These are phyloP conservation scores for Hephaestus fuliginosus DNA, from an alignment of 2,797 vertebrate species.

Conservation along the genomic window DNA sequence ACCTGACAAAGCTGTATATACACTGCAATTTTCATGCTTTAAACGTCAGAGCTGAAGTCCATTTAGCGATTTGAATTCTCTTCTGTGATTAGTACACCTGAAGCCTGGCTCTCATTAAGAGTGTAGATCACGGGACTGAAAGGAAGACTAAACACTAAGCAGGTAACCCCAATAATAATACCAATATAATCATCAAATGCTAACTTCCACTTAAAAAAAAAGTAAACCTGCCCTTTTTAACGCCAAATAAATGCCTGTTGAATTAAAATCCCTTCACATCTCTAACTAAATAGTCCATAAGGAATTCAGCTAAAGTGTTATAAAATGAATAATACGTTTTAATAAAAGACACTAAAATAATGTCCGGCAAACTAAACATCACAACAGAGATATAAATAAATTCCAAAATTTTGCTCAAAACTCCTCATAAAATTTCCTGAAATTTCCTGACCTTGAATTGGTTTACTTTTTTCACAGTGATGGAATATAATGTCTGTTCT, in stretches of 20 bases:
- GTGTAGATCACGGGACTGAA: slow-evolving; percentile 96
- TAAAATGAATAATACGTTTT: slow-evolving; percentile 87
- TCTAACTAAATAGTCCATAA: slow-evolving; percentile 94
- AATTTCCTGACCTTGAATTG: slow-evolving; percentile 91
- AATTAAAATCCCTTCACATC: slow-evolving; percentile 93
- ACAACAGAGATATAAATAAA: slow-evolving; percentile 88
- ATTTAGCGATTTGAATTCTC: slow-evolving; percentile 95
- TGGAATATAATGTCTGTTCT: slow-evolving; percentile 81
- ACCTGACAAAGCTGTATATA: slow-evolving; percentile 93
- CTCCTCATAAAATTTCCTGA: slow-evolving; percentile 85
- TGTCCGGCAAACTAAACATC: slow-evolving; percentile 92
- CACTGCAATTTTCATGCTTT: slow-evolving; percentile 91
- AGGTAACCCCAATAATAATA: slow-evolving; percentile 99
- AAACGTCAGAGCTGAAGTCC: slow-evolving; percentile 94
- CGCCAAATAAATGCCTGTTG: slow-evolving; percentile 91
- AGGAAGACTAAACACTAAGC: slow-evolving; percentile 99
- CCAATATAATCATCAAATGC: slow-evolving; percentile 96
- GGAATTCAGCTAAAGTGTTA: slow-evolving; percentile 85
- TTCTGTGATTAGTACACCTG: slow-evolving; percentile 98
- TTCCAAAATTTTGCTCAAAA: slow-evolving; percentile 83
- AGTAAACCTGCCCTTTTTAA: slow-evolving; percentile 97
- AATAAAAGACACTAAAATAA: slow-evolving; percentile 96
- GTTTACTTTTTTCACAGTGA: slow-evolving; percentile 99
- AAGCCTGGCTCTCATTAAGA: slow-evolving; percentile 97
- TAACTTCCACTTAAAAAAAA: slow-evolving; percentile 99